Base-by-base conservation (phyloP, 23 tunicate genomes). In the Oikopleura dioica region DNA sequence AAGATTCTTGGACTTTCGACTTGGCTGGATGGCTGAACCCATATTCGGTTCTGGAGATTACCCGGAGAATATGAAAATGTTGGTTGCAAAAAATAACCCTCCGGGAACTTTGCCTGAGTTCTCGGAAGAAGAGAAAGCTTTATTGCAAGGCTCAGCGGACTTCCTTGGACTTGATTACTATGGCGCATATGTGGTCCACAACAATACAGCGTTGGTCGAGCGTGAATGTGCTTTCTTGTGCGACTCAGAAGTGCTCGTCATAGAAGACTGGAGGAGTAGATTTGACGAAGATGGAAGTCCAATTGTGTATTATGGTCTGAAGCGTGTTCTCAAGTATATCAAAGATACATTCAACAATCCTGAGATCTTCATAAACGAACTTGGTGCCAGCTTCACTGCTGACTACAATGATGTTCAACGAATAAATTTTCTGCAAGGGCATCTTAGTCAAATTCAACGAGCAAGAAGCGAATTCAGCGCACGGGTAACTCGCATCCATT, bases 11-110 rank as follows among this genome's bases (percentile, higher is more conserved):
- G 87, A 85, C 9, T 91, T 91, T 76, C 76, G 81, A 35, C 84
- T 91, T 0, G 97, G 97, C 5, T 91, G 92, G 92, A 85, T 91
- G 37, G 92, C 92, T 1, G 59, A 91, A 31, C 97, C 97, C 24
- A 85, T 91, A 2, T 91, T 81, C 58, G 77, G 82, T 21, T 72
- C 77, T 68, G 97, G 97, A 28, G 80, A 85, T 69, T 85, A 86
- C 67, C 97, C 97, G 1, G 78, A 80, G 37, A 51, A 24, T 24
- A 82, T 91, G 87, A 91, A 76, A 30, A 79, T 77, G 59, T 79
- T 77, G 78, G 81, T 83, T 2, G 82, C 38, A 1, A 21, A 24
- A 24, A 59, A 81, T 72, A 29, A 44, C 24, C 38, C 72, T 5
- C 55, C 55, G 16, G 16, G 16, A 9, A 16, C 9, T 1, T 79